Evolutionary conservation across 2,797 vertebrate genomes (phyloP).

Genomic region (Eospalax fontanierii): DNA sequence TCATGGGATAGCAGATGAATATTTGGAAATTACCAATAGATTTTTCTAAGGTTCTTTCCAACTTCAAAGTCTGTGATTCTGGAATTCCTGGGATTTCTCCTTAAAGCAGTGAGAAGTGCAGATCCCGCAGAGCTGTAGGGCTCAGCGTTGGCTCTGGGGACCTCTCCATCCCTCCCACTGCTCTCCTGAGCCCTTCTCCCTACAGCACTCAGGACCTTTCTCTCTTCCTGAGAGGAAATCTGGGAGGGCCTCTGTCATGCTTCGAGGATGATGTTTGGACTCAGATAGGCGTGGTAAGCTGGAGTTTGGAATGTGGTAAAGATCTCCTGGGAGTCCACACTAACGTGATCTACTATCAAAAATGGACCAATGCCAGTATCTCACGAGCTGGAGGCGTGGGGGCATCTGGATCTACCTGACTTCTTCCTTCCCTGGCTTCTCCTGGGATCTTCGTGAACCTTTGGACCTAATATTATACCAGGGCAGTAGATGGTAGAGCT

Average conservation of each 20-base stretch:
- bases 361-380: constrained; percentile 52
- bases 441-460: constrained; percentile 1
- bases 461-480: neutral
- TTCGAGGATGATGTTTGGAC: constrained; percentile 53
- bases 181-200: neutral
- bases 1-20: neutral
- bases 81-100: neutral
- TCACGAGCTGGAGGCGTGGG: constrained; percentile 30
- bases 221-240: constrained; percentile 73
- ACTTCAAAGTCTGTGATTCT: constrained; percentile 26
- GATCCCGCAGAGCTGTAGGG: neutral
- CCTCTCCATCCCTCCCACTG: neutral
- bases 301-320: constrained; percentile 28
- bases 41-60: constrained; percentile 43
- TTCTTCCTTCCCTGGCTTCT: constrained; percentile 43
- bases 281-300: constrained; percentile 70
- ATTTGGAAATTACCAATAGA: constrained; percentile 38
- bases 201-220: neutral
- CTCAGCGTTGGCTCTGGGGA: neutral
- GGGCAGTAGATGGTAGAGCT: neutral
- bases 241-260: constrained; percentile 78
- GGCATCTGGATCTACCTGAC: neutral
- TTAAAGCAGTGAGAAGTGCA: neutral
- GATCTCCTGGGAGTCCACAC: constrained; percentile 64
- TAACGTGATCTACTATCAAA: constrained; percentile 67